Conservation (phyloP, 23 tunicate genomes). For the Trididemnum clinides region DNA sequence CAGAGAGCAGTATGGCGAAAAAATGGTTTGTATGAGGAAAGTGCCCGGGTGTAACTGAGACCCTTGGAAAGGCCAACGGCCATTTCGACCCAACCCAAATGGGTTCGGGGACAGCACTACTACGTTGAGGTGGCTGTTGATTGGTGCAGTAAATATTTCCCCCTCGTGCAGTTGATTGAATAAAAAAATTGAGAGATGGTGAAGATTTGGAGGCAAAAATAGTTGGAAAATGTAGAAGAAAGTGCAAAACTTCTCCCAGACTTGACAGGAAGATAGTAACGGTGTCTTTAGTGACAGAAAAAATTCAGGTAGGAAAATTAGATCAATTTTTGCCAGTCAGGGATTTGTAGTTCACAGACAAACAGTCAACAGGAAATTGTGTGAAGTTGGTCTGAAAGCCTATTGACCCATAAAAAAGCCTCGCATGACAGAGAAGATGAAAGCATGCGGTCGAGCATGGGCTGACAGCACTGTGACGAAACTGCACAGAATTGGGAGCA, state of each 20-base stretch:
- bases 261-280: neutral
- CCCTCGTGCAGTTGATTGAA: too few species aligned
- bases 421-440: neutral
- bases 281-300: neutral
- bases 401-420: neutral
- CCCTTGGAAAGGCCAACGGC: too few species aligned
- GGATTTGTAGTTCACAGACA: neutral
- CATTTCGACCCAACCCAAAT: too few species aligned
- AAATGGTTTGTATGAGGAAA: too few species aligned
- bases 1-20: too few species aligned
- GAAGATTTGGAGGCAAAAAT: neutral
- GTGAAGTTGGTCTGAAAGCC: neutral
- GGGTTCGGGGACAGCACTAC: too few species aligned
- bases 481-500: neutral
- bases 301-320: neutral
- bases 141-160: too few species aligned
- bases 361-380: neutral
- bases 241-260: neutral
- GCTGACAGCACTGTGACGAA: neutral
- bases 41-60: too few species aligned
- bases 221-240: neutral
- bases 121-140: too few species aligned
- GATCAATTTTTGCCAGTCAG: neutral
- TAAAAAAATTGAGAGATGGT: neutral
- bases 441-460: neutral